A percentile compares a stretch with the other conserved stretches of the same genome.
Evolutionary conservation across 1,140 invertebrate genomes (phyloP).

Genomic region (Globodera ellingtonae): DNA sequence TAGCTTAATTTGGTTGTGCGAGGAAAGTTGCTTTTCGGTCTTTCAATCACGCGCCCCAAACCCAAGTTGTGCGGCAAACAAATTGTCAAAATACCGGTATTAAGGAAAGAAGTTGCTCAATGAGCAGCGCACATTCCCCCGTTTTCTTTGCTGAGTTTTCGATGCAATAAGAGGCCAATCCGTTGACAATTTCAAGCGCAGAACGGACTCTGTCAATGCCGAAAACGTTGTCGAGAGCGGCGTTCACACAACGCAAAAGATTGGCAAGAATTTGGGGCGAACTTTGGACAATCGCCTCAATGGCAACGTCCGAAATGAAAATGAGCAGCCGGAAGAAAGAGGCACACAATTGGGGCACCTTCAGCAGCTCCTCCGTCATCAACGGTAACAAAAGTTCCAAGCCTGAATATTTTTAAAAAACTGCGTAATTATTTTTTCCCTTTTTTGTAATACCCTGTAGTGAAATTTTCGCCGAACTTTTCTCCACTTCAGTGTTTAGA

Average conservation of each 20-base stretch:
- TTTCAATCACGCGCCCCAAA: no score
- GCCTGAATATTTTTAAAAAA: conserved; percentile 16
- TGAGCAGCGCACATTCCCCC: neutral
- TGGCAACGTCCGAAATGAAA: conserved; percentile 34
- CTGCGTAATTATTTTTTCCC: neutral
- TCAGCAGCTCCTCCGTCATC: conserved; percentile 38
- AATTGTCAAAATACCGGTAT: neutral
- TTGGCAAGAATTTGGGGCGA: conserved; percentile 27
- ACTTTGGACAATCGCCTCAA: conserved; percentile 28
- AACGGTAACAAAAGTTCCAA: conserved; percentile 34
- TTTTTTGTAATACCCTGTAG: conserved; percentile 6
- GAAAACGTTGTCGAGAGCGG: conserved; percentile 28
- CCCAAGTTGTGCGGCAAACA: neutral
- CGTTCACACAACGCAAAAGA: conserved; percentile 23
- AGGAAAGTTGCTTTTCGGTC: no score
- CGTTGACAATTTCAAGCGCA: conserved; percentile 35
- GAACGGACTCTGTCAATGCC: conserved; percentile 32
- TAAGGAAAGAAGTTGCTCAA: conserved; percentile 11
- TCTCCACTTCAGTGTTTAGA: conserved; percentile 4
- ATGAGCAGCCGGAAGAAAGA: conserved; percentile 39
- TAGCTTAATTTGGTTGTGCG: no score
- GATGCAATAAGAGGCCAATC: conserved; percentile 25
- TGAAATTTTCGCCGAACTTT: conserved; percentile 21
- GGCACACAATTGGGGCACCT: conserved; percentile 30
- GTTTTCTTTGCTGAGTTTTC: conserved; percentile 4